Conservation (phyloP, 2,113 vertebrate species). For the Marcusenius ussheri region DNA sequence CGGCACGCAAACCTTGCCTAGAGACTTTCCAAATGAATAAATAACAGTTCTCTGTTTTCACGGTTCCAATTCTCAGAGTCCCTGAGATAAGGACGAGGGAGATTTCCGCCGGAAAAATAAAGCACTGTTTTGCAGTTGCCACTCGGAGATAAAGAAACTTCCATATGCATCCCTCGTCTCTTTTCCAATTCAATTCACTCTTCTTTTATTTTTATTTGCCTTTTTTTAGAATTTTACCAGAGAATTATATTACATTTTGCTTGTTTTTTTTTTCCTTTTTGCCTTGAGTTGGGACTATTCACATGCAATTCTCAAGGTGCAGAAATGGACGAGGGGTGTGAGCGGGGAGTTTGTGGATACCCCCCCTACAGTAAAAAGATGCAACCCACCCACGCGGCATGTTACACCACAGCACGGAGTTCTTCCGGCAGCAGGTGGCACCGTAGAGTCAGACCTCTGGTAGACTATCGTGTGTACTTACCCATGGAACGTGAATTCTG, state of each 20-base stretch:
- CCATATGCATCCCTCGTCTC: constrained; percentile 53
- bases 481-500: constrained; percentile 30
- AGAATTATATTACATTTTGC: constrained; percentile 30
- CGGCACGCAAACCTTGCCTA: constrained; percentile 36
- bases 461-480: constrained; percentile 27
- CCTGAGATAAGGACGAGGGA: constrained; percentile 44
- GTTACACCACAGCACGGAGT: constrained; percentile 22
- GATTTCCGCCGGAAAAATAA: constrained; percentile 41
- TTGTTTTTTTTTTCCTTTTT: constrained; percentile 31
- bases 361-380: constrained; percentile 15
- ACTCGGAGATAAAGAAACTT: constrained; percentile 48
- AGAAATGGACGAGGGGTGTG: neutral
- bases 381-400: constrained; percentile 32
- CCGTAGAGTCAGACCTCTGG: neutral
- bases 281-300: constrained; percentile 46
- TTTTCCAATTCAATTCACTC: constrained; percentile 44
- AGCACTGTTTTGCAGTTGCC: constrained; percentile 41
- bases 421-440: constrained; percentile 20
- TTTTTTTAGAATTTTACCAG: constrained; percentile 44
- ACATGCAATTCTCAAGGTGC: constrained; percentile 8
- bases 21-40: constrained; percentile 42
- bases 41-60: constrained; percentile 32
- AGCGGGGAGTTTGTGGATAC: neutral
- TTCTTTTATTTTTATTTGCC: constrained; percentile 38
- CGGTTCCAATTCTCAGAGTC: constrained; percentile 40